Evolutionary conservation across 2,797 vertebrate genomes (phyloP).

Genomic region (Lepidocolaptes lacrymiger): DNA sequence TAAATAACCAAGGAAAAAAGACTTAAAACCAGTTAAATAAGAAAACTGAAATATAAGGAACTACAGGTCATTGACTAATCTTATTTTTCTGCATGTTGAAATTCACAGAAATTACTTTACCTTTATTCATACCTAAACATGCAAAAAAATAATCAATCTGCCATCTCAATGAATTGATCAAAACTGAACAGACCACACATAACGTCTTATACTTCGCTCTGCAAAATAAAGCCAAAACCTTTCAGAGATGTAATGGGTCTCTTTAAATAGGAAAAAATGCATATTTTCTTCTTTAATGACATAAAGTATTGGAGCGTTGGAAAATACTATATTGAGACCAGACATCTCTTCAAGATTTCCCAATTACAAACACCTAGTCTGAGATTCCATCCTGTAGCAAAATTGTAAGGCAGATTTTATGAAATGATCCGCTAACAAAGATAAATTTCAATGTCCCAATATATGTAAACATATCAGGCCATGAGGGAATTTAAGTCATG

Average conservation of each 20-base stretch:
- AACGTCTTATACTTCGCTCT: not conserved
- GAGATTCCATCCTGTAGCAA: not conserved
- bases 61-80: not conserved
- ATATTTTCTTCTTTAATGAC: not conserved
- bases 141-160: constrained; percentile 3
- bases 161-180: not conserved
- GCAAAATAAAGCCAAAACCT: constrained; percentile 3
- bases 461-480: constrained; percentile 8
- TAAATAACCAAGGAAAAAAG: not conserved
- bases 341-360: not conserved
- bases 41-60: not conserved
- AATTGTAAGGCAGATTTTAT: constrained; percentile 5
- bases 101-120: not conserved
- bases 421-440: not conserved
- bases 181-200: not conserved
- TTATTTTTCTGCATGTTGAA: not conserved
- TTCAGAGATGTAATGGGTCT: not conserved
- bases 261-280: not conserved
- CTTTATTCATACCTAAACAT: not conserved
- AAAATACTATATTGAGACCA: not conserved
- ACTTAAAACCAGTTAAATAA: not conserved
- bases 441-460: not conserved
- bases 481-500: constrained; percentile 15
- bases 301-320: not conserved
- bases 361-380: not conserved